Evolutionary conservation across 2,113 vertebrate species (phyloP), one percentile per base, ranked within the genome.

Genomic region (Silurus meridionalis): DNA sequence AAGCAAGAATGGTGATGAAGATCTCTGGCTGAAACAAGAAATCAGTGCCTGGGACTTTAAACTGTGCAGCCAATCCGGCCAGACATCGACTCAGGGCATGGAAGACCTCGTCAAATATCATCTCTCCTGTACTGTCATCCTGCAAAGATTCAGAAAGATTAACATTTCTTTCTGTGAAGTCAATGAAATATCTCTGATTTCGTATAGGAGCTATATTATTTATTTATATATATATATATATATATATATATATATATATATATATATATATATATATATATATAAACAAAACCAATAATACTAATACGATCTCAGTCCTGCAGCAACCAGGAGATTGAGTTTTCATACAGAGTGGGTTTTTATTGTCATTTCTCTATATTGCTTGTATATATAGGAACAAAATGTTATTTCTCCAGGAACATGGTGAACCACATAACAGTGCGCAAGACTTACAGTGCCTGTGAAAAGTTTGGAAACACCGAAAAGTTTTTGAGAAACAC

Each of bases 21-120:
- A 99, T 97, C 91, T 98, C 97, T 1, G 98, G 98, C 89, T 96
- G 96, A 91, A 98, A 98, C 80, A 96, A 78, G 2, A 96, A 94
- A 86, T 96, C 94, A 2, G 97, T 97, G 86, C 98, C 98, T 14
- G 98, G 98, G 85, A 99, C 95, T 91, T 93, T 95, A 89, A 99
- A 98, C 0, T 97, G 97, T 88, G 93, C 95, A 64, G 96, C 94
- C 72, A 99, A 93, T n/a, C 98, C 97, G 0, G 93, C 91, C 48
- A 99, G 91, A 90, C 97, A 99, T 48, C 95, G 94, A 0, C 97
- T 97, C 66, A 99, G 93, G 58, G 97, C 97, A 1, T 97, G 96
- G 91, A 99, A 99, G 75, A 99, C 97, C 92, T 98, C 97, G 88
- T 99, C 98, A 72, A 99, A 99, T 89, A 99, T 97, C 92, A 99